Conservation (phyloP, 2,797 vertebrate genomes). For the Clarias laeviceps region DNA sequence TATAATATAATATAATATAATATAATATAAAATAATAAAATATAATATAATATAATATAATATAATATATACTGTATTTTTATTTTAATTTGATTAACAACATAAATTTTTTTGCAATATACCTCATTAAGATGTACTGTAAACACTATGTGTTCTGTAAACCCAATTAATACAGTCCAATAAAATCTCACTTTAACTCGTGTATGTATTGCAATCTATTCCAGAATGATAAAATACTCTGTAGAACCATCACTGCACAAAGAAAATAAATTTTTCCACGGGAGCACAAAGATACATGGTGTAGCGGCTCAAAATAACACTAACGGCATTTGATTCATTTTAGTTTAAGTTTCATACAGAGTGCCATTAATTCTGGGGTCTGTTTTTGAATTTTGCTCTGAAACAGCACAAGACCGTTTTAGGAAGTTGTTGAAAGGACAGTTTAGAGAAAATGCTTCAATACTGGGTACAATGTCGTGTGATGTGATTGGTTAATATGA, state of each 20-base stretch:
- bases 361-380: background rate
- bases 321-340: background rate
- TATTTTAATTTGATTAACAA: background rate
- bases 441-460: background rate
- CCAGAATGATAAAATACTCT: background rate
- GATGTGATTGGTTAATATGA: no score
- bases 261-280: background rate
- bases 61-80: no score
- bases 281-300: background rate
- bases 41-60: no score
- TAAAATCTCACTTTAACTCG: background rate
- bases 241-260: background rate
- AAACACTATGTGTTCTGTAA: background rate
- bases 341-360: background rate
- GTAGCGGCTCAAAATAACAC: background rate
- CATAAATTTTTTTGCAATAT: background rate
- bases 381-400: background rate
- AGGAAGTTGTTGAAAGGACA: background rate
- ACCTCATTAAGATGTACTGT: background rate
- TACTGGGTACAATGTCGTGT: background rate
- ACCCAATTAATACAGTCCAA: background rate
- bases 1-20: no score
- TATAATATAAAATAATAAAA: no score
- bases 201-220: background rate
- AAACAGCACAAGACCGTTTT: background rate